Conservation (phyloP, 2,797 vertebrate genomes). For the Fistularia commersonii region DNA sequence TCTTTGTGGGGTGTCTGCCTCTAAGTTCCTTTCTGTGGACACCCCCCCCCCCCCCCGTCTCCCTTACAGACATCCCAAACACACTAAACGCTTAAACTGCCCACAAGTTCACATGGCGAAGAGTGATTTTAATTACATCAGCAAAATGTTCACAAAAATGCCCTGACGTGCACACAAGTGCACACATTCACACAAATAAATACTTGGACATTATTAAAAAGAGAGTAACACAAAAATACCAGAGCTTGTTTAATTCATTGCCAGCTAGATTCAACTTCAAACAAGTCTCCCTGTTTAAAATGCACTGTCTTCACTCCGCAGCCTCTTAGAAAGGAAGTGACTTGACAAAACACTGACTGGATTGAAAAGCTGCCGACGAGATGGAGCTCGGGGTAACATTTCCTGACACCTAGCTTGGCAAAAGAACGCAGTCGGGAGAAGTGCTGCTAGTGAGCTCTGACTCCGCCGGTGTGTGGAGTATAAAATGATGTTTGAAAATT, state of each 20-base stretch:
- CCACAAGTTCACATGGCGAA: constrained; percentile 51
- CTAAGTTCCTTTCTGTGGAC: constrained; percentile 8
- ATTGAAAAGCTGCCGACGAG: constrained; percentile 44
- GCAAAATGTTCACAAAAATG: constrained; percentile 4
- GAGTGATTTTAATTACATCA: constrained; percentile 57
- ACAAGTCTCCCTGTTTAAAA: constrained; percentile 50
- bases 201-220: constrained; percentile 30
- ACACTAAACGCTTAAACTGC: constrained; percentile 54
- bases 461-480: constrained; percentile 49
- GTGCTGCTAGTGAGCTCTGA: constrained; percentile 39
- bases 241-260: constrained; percentile 50
- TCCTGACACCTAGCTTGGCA: constrained; percentile 58
- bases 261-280: constrained; percentile 58
- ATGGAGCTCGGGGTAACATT: constrained; percentile 45
- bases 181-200: constrained; percentile 12
- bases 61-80: constrained; percentile 41
- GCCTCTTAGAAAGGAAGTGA: constrained; percentile 48
- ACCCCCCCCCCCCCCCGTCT: constrained; percentile 22
- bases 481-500: constrained; percentile 66
- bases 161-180: constrained; percentile 3
- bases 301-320: constrained; percentile 40
- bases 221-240: constrained; percentile 45
- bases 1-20: too few species aligned
- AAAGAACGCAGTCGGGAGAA: constrained; percentile 41
- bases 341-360: constrained; percentile 35